Conservation (phyloP, 2,888 invertebrate genomes). For the Erebia ligea region DNA sequence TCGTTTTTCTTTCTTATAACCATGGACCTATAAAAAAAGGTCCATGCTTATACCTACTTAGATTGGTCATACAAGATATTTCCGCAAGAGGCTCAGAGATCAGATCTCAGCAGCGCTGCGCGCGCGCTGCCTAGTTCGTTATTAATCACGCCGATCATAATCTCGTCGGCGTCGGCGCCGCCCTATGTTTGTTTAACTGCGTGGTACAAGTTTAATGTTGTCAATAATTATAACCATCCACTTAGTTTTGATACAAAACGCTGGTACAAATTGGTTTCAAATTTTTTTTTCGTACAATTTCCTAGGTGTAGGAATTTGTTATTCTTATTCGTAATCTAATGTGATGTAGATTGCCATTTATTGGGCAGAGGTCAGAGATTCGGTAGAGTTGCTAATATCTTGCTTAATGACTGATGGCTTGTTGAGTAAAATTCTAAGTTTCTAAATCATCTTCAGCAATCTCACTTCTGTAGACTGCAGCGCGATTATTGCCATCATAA, state of each 20-base stretch:
- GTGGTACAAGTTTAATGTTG: slow-evolving; percentile 65
- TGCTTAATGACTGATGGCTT: too few relatives aligned
- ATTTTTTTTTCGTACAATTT: neutral
- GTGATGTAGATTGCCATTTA: too few relatives aligned
- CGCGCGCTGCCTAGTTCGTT: slow-evolving; percentile 62
- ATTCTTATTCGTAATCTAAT: too few relatives aligned
- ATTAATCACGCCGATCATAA: slow-evolving; percentile 80
- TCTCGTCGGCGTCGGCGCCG: slow-evolving; percentile 68
- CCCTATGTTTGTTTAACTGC: slow-evolving; percentile 72
- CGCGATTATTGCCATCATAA: too few relatives aligned
- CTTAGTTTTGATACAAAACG: neutral
- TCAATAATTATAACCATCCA: slow-evolving; percentile 29
- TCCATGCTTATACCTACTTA: neutral
- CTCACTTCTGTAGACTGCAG: neutral
- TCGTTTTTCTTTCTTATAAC: neutral
- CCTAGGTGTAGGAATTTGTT: too few relatives aligned
- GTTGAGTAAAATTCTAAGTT: too few relatives aligned
- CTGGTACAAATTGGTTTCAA: neutral
- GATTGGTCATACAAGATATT: slow-evolving; percentile 31
- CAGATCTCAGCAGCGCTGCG: slow-evolving; percentile 40
- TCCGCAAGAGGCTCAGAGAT: slow-evolving; percentile 39
- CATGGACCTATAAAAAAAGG: too few relatives aligned
- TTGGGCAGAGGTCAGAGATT: too few relatives aligned
- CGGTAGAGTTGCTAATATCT: too few relatives aligned
- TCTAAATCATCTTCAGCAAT: too few relatives aligned